Base-by-base conservation (phyloP, 1,140 invertebrate genomes). In the Pseudomyrmex gracilis region DNA sequence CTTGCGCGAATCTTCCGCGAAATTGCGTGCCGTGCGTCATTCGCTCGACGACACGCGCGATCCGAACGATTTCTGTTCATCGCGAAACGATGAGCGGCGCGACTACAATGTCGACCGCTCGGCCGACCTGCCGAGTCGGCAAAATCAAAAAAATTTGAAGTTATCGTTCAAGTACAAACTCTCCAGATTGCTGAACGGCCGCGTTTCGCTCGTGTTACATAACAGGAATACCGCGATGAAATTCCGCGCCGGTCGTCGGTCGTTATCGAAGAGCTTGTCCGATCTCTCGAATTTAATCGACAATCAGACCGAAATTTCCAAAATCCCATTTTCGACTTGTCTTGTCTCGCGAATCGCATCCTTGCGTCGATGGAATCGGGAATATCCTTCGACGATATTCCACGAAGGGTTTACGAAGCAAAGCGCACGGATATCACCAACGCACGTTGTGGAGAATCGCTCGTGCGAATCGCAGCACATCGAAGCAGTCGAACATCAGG, bases 131-230 rank as follows among this genome's bases (percentile, higher is more conserved):
- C 90, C 90, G 1, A 89, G 82, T 2, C 61, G 84, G 1, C 90
- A 92, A 8, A 93, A 93, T 66, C 15, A 61, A 43, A 89, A 84
- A 13, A 93, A 93, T 51, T 83, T 84, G 0, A 86, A 84, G 13
- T 24, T 92, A 8, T 93, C 87, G 0, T 57, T 92, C 22, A 89
- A 90, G 17, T 90, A 92, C 58, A 77, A 70, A n/a, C n/a, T 55
- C 15, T 82, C 43, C 5, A 77, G 64, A 10, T 12, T 74, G n/a
- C 1, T 22, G 24, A n/a, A 66, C 22, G 53, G 10, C 0, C 34
- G 34, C 34, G 34, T 34, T 7, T 17, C 53, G 12, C 10, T 24
- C 10, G 4, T 7, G 66, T n/a, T 60, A 1, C 9, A 15, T 13
- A 43, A 49, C 47, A 49, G 34, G 7, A 34, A 66, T 43, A 34